These are phyloP conservation scores for Girardinus metallicus DNA, from an alignment of 2,797 vertebrate genomes.

Conservation along the genomic window DNA sequence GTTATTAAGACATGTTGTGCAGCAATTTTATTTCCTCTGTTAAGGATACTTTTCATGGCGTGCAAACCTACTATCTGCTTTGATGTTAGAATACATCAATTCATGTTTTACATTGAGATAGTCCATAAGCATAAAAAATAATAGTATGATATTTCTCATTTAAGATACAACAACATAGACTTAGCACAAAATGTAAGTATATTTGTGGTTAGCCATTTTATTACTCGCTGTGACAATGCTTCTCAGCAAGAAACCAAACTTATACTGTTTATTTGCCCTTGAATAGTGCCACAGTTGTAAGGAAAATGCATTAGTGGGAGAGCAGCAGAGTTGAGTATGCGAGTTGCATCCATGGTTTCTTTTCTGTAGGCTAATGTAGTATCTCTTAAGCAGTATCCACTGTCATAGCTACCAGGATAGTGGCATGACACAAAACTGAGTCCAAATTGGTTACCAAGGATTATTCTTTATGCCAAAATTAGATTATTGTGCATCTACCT, in stretches of 20 bases:
- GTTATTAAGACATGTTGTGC: background rate
- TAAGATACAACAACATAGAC: background rate
- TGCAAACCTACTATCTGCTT: background rate
- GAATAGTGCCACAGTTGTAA: background rate
- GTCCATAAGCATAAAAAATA: background rate
- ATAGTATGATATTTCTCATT: background rate
- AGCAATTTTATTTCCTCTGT: background rate
- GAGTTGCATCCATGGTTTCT: background rate
- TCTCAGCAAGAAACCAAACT: background rate
- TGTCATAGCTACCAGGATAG: background rate
- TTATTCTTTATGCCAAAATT: background rate
- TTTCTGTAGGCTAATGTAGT: background rate
- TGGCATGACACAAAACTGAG: background rate
- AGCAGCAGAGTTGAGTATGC: background rate
- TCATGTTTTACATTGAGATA: background rate
- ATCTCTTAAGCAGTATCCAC: background rate
- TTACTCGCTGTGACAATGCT: background rate
- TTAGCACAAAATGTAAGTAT: background rate
- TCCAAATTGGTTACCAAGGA: background rate
- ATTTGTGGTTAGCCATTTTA: background rate
- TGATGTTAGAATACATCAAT: background rate
- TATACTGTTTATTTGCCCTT: background rate
- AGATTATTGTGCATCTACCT: background rate
- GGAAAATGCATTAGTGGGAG: background rate
- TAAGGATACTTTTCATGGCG: background rate